Evolutionary conservation across 2,888 invertebrate species (phyloP), one percentile per base, ranked within the genome.

Genomic region (Abscondita cerata): DNA sequence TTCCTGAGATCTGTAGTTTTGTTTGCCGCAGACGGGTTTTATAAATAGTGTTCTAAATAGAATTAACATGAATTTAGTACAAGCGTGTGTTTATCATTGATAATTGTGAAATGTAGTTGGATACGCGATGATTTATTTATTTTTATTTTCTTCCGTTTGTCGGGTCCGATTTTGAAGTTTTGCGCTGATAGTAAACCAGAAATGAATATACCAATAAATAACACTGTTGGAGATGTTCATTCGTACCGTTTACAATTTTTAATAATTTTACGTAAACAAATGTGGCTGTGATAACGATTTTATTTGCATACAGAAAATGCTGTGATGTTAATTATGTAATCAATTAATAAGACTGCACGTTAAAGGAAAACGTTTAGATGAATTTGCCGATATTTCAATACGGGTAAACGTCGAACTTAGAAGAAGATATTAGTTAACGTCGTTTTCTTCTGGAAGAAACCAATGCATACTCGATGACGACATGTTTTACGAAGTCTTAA

Each of bases 281-380:
- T 51, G 51, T 18, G 34, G 36, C 34, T 51, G 51, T 36, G 51
- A 34, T 36, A 36, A 36, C n/a, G 31, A 51, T 15, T 8, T 25
- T 38, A 25, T 25, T 11, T 57, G 51, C 19, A 13, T 57, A n/a
- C n/a, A 20, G 57, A 51, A 57, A 57, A 51, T 57, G 57, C 11
- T 57, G 57, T 19, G 41, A 57, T 33, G 12, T 31, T 11, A 51
- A 57, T 51, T 57, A 57, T 18, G 3, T 40, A 20, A 13, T n/a
- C 38, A 41, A 57, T 41, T 15, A 48, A 51, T 44, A 40, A 41
- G 16, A 51, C 41, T 57, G 57, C 12, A 31, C 34, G 2, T 25
- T 25, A 6, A 25, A 25, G 4, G 6, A 25, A 25, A 25, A 2
- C 4, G 4, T 25, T 25, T 4, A 13, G 33, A 38, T 57, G 36